Evolutionary conservation across 1,140 invertebrate species (phyloP), one percentile per base, ranked within the genome.

Genomic region (Drosophila jambulina): DNA sequence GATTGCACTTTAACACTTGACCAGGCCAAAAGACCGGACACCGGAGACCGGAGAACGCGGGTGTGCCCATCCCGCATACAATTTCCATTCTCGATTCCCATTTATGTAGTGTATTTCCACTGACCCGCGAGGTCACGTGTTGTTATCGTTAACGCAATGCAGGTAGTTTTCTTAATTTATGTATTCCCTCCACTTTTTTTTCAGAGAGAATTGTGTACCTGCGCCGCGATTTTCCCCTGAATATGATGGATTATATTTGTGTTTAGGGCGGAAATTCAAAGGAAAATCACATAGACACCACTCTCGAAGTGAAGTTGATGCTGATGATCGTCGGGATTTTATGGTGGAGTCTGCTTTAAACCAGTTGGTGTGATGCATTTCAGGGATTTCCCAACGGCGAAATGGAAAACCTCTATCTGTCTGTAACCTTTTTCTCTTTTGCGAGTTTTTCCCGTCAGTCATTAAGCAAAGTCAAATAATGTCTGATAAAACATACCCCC

Each of bases 1-100:
- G 77, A 88, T 90, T 88, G 84, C 84, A 84, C 78, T 90, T 88
- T 88, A 85, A 90, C 84, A 88, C 84, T 88, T 90, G 84, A 81
- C 85, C 84, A 84, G 84, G 45, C 53, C 60, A 65, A 59, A 77
- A 54, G 29, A 62, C 64, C 67, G 53, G 67, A 59, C 53, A 72
- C 67, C 21, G 53, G 17, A 67, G 27, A 65, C 27, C 29, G 53
- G 34, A 23, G 34, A 40, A 69, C 27, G 70, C 70, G 75, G 65
- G 75, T 78, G 64, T 78, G 76, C 21, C 38, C 53, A 36, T 34
- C 74, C 49, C 42, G 38, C 43, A 34, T 46, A 64, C 45, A 40
- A 42, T 74, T 75, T 75, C 29, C 60, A 63, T 75, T 70, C 67
- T 36, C 51, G 40, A 40, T 65, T 65, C 42, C 23, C 54, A 65